phyloP scores from a whole-genome alignment of 2,888 invertebrate species.

The Drosophila barbarae region DNA sequence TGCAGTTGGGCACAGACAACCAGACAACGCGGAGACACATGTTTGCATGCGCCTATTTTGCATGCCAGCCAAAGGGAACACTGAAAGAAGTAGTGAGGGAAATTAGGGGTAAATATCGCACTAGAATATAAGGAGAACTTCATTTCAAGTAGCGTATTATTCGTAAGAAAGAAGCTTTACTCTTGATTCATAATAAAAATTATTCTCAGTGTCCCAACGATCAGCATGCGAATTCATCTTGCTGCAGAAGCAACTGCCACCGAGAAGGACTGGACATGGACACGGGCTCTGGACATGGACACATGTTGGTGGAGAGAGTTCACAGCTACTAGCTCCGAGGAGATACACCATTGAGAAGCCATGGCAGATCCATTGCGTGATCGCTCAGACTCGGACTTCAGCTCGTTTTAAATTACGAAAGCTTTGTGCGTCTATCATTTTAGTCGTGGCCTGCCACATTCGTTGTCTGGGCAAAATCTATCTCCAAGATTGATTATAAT shows the following conservation, averaged over 20 bases:
- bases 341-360: constrained; percentile 16
- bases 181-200: neutral
- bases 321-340: constrained; percentile 41
- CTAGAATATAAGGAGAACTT: neutral
- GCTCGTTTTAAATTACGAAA: constrained; percentile 53
- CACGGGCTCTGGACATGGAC: constrained; percentile 63
- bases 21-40: constrained; percentile 71
- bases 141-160: too few species aligned
- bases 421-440: constrained; percentile 52
- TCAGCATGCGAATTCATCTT: constrained; percentile 33
- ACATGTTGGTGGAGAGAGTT: constrained; percentile 59
- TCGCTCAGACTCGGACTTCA: constrained; percentile 30
- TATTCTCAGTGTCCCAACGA: constrained; percentile 3
- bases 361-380: constrained; percentile 42
- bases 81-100: neutral
- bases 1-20: constrained; percentile 65
- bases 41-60: constrained; percentile 60
- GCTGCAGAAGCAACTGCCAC: constrained; percentile 30
- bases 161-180: rapidly evolving
- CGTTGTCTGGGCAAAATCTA: constrained; percentile 59
- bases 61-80: constrained; percentile 32
- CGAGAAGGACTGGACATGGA: constrained; percentile 50
- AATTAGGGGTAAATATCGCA: too few species aligned
- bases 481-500: constrained; percentile 77
- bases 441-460: constrained; percentile 37